Percentiles rank a stretch among this genome's conserved stretches.
phyloP scores from a whole-genome alignment of 2,888 invertebrate species.

The Sinelater perroti region DNA sequence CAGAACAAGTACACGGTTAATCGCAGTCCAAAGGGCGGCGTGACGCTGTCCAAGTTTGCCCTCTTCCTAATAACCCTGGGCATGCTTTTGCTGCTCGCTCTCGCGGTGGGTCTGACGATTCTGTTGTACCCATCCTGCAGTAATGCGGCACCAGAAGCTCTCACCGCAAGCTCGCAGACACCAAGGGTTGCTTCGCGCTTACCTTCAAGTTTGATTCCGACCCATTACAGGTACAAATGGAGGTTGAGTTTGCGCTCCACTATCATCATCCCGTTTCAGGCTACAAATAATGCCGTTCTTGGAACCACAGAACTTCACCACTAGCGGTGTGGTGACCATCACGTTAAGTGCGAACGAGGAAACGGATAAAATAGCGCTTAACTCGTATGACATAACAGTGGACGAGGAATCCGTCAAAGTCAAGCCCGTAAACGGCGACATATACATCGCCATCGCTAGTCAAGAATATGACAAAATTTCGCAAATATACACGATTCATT shows the following conservation, averaged over 20 bases:
- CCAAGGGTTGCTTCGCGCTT: conserved; percentile 5
- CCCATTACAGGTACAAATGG: conserved; percentile 25
- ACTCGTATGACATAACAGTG: conserved; percentile 60
- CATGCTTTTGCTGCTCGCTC: conserved; percentile 53
- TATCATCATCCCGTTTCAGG: conserved; percentile 1
- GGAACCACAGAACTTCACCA: conserved; percentile 58
- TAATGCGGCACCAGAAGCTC: conserved; percentile 38
- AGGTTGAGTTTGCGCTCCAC: background rate
- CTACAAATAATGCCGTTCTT: conserved; percentile 58
- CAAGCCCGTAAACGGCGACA: conserved; percentile 31
- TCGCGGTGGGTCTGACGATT: conserved; percentile 57
- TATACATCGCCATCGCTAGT: conserved; percentile 55
- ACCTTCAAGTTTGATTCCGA: conserved; percentile 23
- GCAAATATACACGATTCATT: conserved; percentile 56
- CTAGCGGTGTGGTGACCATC: conserved; percentile 60
- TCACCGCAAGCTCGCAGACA: conserved; percentile 22
- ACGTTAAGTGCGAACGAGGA: conserved; percentile 55
- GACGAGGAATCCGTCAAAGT: conserved; percentile 54
- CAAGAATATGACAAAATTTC: conserved; percentile 53
- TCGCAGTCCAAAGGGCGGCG: conserved; percentile 47
- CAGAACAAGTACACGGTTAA: conserved; percentile 59
- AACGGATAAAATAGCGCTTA: conserved; percentile 60
- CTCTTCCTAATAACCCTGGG: conserved; percentile 56
- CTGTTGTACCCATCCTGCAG: conserved; percentile 55
- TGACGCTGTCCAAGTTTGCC: conserved; percentile 54